Evolutionary conservation across 2,113 vertebrate genomes (phyloP).

Genomic region (Protobothrops mucrosquamatus): DNA sequence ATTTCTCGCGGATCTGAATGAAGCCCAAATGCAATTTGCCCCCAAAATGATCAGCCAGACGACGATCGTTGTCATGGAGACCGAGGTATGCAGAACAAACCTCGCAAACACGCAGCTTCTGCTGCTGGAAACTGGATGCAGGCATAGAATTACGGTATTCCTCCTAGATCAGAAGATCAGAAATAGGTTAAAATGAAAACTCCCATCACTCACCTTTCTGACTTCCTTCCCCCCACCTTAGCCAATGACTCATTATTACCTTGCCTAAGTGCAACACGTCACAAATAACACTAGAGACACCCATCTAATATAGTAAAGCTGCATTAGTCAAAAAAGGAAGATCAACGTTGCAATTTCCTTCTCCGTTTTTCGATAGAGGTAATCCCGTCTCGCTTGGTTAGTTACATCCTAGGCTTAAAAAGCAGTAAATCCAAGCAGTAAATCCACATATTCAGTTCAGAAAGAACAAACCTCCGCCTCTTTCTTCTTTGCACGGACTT

Average conservation of each 20-base stretch:
- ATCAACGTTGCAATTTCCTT: not conserved
- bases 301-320: not conserved
- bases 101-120: conserved; percentile 96
- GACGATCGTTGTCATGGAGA: conserved; percentile 96
- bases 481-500: conserved; percentile 92
- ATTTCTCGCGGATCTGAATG: conserved; percentile 97
- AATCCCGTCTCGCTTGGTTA: not conserved
- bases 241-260: not conserved
- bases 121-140: conserved; percentile 97
- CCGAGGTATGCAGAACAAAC: conserved; percentile 97
- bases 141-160: conserved; percentile 99
- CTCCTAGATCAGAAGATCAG: conserved; percentile 71
- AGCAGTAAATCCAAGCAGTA: not conserved
- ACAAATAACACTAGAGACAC: not conserved
- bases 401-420: not conserved
- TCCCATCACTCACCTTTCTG: too few relatives aligned
- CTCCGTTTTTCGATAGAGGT: not conserved
- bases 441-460: not conserved
- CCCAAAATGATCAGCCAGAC: conserved; percentile 97
- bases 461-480: conserved; percentile 86
- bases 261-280: not conserved
- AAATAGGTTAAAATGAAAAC: not conserved
- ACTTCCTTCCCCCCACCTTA: not conserved
- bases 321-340: not conserved
- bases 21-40: conserved; percentile 98